These are phyloP conservation scores for Leistus spinibarbis DNA, from an alignment of 2,888 invertebrate genomes.

Conservation along the genomic window DNA sequence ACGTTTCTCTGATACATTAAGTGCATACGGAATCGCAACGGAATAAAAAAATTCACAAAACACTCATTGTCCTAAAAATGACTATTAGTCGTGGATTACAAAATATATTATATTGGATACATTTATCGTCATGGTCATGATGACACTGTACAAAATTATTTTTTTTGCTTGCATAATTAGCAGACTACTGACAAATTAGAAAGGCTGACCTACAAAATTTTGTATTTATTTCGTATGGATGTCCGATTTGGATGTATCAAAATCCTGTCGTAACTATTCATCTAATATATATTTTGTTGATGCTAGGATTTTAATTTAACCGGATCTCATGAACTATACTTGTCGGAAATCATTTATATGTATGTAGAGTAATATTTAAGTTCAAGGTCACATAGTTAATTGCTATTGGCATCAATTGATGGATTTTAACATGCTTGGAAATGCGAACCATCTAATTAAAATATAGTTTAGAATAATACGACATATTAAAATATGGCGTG, in stretches of 20 bases:
- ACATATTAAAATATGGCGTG: no score
- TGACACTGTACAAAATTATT: background rate
- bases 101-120: background rate
- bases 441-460: no score
- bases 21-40: background rate
- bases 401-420: no score
- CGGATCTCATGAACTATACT: background rate
- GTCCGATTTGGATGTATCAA: background rate
- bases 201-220: background rate
- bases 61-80: background rate
- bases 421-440: no score
- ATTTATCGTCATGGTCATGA: background rate
- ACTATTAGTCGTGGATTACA: background rate
- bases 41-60: background rate
- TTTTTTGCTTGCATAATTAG: background rate
- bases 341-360: background rate
- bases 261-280: background rate
- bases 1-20: constrained; percentile 13
- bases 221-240: background rate
- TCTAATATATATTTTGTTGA: background rate
- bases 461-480: no score
- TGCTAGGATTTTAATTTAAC: background rate
- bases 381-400: background rate
- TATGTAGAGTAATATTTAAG: background rate
- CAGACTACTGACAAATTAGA: background rate